phyloP scores from a whole-genome alignment of 2,113 vertebrate species.

The Carassius gibelio region DNA sequence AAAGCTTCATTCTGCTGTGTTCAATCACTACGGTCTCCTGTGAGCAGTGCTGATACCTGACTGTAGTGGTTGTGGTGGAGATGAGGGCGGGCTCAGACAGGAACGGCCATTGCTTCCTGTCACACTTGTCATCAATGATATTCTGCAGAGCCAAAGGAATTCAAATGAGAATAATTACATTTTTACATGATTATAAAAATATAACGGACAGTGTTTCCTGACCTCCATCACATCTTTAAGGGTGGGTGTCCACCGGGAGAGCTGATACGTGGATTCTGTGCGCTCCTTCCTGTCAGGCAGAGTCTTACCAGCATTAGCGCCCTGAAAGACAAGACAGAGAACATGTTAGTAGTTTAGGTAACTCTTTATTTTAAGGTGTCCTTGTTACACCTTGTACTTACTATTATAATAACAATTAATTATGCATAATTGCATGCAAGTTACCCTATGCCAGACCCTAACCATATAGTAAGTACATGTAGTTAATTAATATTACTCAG shows the following conservation, averaged over 20 bases:
- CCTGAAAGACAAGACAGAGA: slow-evolving; percentile 57
- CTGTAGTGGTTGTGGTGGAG: slow-evolving; percentile 76
- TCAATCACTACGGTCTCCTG: background rate
- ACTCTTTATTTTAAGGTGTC: too few species aligned
- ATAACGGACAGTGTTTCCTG: background rate
- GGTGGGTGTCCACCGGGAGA: slow-evolving; percentile 85
- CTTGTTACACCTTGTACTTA: too few species aligned
- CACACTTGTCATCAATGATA: slow-evolving; percentile 84
- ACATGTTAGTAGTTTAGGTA: background rate
- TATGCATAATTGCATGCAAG: too few species aligned
- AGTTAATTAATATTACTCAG: too few species aligned
- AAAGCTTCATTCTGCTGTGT: background rate
- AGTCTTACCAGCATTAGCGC: slow-evolving; percentile 67
- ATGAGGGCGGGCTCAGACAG: slow-evolving; percentile 80
- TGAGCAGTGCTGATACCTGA: slow-evolving; percentile 76
- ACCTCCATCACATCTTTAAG: slow-evolving; percentile 93
- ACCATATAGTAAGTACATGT: too few species aligned
- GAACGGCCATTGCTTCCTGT: slow-evolving; percentile 85
- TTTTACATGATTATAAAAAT: background rate
- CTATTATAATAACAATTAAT: too few species aligned
- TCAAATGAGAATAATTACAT: background rate
- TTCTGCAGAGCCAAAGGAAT: slow-evolving; percentile 68
- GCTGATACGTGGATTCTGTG: slow-evolving; percentile 83
- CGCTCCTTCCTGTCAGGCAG: slow-evolving; percentile 78
- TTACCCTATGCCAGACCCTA: too few species aligned